Evolutionary conservation across 2,888 invertebrate genomes (phyloP), one percentile per base, ranked within the genome.

Genomic region (Stenodera caucasica): DNA sequence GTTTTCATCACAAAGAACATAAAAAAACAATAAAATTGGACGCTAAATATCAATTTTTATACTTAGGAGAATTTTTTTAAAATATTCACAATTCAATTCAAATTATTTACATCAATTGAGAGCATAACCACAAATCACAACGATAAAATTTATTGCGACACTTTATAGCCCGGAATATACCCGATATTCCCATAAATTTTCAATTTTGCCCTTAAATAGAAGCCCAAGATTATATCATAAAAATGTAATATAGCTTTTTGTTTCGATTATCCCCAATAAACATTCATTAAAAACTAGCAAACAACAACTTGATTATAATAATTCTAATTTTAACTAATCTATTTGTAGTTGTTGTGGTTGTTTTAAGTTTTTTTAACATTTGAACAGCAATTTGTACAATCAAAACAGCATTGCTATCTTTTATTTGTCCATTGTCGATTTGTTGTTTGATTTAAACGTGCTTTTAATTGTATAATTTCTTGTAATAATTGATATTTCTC

Each of bases 401-500:
- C 86, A 78, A 88, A 87, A 78, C 88, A 88, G 78, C 87, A 84
- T 75, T 87, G 88, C 86, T 88, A 88, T 86, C 88, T 88, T 68
- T 84, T 85, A 69, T 82, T 83, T 63, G 84, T 85, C 82, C 83
- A 84, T 62, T 77, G 77, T 56, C 78, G 72, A 54, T 76, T 75
- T 55, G 77, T 70, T 33, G 64, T 40, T 2, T 37, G 53, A 54
- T 77, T 79, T 12, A 71, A 77, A 50, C 78, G 71, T 37, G 79
- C 68, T 66, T 90, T 90, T 66, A 92, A 78, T 23, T 84, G 81
- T 37, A 86, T 84, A 65, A 92, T 84, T 37, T 88, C 86, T 62
- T 92, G 90, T 65, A 92, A 77, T 53, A 93, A 81, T 52, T 86
- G 85, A 68, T 86, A 86, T 73, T 92, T 93, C 73, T 93, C 92